phyloP scores from a whole-genome alignment of 2,797 vertebrate genomes.

The Falco berigora region DNA sequence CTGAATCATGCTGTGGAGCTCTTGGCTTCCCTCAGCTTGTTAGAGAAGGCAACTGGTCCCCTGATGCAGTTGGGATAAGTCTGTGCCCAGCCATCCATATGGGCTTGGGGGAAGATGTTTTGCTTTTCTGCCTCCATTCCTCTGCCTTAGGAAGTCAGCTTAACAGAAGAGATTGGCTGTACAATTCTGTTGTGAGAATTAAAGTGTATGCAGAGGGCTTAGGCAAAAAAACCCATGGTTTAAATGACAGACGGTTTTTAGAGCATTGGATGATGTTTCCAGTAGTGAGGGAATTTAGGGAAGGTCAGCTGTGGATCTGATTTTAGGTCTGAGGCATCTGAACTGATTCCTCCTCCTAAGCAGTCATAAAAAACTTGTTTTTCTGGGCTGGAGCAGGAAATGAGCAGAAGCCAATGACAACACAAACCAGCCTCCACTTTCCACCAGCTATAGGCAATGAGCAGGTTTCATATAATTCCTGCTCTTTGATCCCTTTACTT shows the following conservation, averaged over 20 bases:
- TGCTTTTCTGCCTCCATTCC: background rate
- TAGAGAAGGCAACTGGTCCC: background rate
- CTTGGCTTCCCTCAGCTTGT: background rate
- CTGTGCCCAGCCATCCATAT: background rate
- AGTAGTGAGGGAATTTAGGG: background rate
- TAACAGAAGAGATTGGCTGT: background rate
- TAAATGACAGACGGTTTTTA: background rate
- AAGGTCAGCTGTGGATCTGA: background rate
- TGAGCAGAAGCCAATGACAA: background rate
- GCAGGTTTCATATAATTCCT: background rate
- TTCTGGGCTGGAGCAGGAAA: background rate
- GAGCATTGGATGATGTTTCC: background rate
- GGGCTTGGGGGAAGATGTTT: background rate
- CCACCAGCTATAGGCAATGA: background rate
- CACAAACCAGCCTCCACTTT: background rate
- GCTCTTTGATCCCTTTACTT: slow-evolving; percentile 20
- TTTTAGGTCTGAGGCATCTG: background rate
- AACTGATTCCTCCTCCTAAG: background rate
- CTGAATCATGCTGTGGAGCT: fast-evolving
- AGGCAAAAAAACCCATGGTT: background rate
- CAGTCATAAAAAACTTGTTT: background rate
- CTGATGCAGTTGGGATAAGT: background rate
- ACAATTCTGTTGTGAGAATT: background rate
- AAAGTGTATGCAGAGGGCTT: background rate
- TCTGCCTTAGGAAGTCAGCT: background rate